phyloP scores from a whole-genome alignment of 2,113 vertebrate genomes.

The Spheniscus mendiculus region DNA sequence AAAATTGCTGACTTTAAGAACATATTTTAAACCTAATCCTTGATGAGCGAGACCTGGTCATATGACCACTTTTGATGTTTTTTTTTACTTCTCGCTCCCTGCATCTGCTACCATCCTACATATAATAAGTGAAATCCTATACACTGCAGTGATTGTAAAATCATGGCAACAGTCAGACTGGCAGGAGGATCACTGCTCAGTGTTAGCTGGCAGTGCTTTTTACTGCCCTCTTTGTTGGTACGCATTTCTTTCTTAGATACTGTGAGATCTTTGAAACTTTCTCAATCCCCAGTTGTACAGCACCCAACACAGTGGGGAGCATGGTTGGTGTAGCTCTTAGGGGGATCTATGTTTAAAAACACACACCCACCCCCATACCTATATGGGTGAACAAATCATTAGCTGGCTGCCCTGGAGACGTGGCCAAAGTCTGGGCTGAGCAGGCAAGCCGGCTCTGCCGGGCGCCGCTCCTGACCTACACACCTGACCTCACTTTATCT shows the following conservation, averaged over 20 bases:
- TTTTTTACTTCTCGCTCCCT: too few relatives aligned
- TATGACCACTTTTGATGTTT: fast-evolving
- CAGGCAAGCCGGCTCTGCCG: fast-evolving
- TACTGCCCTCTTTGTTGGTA: fast-evolving
- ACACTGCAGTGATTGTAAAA: fast-evolving
- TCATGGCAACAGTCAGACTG: not conserved
- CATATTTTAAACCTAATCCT: not conserved
- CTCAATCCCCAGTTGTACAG: fast-evolving
- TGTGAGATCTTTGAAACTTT: not conserved
- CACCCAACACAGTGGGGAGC: fast-evolving
- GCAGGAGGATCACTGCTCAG: not conserved
- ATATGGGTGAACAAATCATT: fast-evolving
- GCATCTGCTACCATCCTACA: fast-evolving
- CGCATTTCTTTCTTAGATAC: fast-evolving
- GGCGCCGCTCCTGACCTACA: fast-evolving
- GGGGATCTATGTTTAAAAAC: fast-evolving
- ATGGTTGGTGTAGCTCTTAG: fast-evolving
- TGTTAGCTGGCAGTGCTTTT: fast-evolving
- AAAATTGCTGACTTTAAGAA: not conserved
- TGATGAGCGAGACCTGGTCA: not conserved
- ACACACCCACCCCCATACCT: too few relatives aligned
- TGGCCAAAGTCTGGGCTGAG: not conserved
- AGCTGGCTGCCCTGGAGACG: fast-evolving
- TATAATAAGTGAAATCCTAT: fast-evolving
- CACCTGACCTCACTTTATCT: fast-evolving